A percentile compares a stretch with the other conserved stretches of the same genome.
phyloP scores from a whole-genome alignment of 2,797 vertebrate genomes.

The Darevskia mixta region DNA sequence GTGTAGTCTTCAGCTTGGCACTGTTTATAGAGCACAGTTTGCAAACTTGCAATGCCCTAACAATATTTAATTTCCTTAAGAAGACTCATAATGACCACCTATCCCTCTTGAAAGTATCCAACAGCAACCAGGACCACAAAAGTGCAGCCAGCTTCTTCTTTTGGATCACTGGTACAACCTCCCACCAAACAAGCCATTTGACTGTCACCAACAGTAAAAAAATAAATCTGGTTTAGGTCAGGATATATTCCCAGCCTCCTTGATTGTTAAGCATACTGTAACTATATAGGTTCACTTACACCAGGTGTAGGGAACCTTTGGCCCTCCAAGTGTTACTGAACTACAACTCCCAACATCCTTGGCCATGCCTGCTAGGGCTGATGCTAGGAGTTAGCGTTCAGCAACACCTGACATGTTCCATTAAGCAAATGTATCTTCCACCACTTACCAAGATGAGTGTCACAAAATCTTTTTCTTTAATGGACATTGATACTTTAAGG shows the following conservation, averaged over 20 bases:
- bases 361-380: no score
- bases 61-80: constrained; percentile 54
- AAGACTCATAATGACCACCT: constrained; percentile 54
- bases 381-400: no score
- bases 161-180: constrained; percentile 41
- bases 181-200: neutral
- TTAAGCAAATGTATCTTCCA: neutral
- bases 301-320: no score
- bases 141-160: constrained; percentile 44
- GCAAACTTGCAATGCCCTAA: constrained; percentile 56
- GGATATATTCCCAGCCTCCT: neutral
- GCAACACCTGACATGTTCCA: neutral
- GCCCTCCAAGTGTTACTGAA: no score
- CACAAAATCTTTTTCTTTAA: neutral
- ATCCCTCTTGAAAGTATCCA: constrained; percentile 52
- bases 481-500: neutral
- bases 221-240: neutral
- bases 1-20: constrained; percentile 45
- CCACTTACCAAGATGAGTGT: neutral
- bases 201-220: constrained; percentile 5
- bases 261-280: neutral
- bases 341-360: no score
- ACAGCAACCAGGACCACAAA: constrained; percentile 43
- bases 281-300: neutral
- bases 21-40: constrained; percentile 47